Conservation (phyloP, 1,140 invertebrate genomes). For the Drosophila ficusphila region DNA sequence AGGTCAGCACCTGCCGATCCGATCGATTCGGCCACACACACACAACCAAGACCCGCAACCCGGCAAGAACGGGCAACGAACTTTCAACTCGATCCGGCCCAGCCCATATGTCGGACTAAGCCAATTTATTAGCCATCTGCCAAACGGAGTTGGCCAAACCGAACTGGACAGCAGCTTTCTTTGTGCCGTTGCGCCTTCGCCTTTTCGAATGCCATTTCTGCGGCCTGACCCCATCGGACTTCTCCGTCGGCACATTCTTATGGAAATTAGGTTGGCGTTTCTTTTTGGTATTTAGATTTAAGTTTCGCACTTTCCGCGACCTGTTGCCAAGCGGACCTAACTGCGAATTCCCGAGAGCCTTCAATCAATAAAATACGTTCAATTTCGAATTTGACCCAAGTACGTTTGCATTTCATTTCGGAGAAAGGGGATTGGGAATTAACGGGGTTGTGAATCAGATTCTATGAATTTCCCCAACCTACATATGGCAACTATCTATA, state of each 20-base stretch:
- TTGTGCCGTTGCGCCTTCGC: constrained; percentile 28
- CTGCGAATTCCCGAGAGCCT: constrained; percentile 12
- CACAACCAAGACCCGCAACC: constrained; percentile 56
- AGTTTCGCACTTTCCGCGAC: background rate
- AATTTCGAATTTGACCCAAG: constrained; percentile 19
- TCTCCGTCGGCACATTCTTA: constrained; percentile 54
- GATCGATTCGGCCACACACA: constrained; percentile 50
- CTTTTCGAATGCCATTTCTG: constrained; percentile 45
- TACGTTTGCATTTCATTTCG: constrained; percentile 16
- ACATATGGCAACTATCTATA: background rate
- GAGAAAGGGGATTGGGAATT: no score
- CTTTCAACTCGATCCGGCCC: constrained; percentile 59
- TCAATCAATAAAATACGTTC: constrained; percentile 11
- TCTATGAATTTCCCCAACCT: background rate
- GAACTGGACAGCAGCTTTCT: constrained; percentile 42
- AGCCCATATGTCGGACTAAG: constrained; percentile 31
- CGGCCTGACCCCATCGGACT: constrained; percentile 71
- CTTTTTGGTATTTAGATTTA: constrained; percentile 20
- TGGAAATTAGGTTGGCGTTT: constrained; percentile 54
- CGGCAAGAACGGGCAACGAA: constrained; percentile 57
- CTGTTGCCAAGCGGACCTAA: constrained; percentile 55
- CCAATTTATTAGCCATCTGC: constrained; percentile 64
- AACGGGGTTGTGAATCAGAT: background rate
- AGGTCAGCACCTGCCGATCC: constrained; percentile 41
- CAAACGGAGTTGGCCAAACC: background rate